phyloP scores from a whole-genome alignment of 1,140 invertebrate genomes.

The Caenorhabditis remanei region DNA sequence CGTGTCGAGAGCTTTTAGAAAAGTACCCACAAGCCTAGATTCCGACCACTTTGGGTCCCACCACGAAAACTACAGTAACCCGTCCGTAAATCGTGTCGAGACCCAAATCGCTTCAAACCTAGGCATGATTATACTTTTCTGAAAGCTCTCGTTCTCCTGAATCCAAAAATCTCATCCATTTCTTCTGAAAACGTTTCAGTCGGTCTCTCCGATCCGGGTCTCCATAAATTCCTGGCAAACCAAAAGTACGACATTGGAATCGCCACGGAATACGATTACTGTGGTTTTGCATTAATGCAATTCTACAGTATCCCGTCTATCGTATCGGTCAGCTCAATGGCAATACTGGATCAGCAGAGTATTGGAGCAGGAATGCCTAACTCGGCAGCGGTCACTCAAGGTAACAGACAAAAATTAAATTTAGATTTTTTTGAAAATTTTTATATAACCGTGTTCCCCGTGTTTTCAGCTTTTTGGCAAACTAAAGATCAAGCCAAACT shows the following conservation, averaged over 20 bases:
- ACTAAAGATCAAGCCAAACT: no score
- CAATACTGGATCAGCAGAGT: conserved; percentile 2
- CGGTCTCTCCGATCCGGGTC: conserved; percentile 8
- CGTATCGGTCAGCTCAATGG: background rate
- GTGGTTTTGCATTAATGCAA: conserved; percentile 15
- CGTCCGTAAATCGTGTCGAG: no score
- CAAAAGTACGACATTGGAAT: conserved; percentile 25
- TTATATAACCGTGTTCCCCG: no score
- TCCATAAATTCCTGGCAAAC: background rate
- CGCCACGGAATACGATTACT: conserved; percentile 19
- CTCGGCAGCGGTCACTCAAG: background rate
- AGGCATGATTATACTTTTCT: background rate
- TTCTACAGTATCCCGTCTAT: conserved; percentile 7
- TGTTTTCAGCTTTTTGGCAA: no score
- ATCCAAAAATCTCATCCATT: background rate
- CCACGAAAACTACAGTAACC: no score
- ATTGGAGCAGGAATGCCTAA: conserved; percentile 4
- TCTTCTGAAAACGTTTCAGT: background rate
- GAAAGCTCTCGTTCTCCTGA: background rate
- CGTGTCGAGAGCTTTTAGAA: background rate
- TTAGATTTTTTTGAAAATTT: no score
- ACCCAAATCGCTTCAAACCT: background rate
- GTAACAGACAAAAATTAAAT: background rate
- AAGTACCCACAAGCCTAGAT: background rate
- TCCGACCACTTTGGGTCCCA: no score